Base-by-base conservation (phyloP, 2,113 vertebrate species). In the Nerophis lumbriciformis region DNA sequence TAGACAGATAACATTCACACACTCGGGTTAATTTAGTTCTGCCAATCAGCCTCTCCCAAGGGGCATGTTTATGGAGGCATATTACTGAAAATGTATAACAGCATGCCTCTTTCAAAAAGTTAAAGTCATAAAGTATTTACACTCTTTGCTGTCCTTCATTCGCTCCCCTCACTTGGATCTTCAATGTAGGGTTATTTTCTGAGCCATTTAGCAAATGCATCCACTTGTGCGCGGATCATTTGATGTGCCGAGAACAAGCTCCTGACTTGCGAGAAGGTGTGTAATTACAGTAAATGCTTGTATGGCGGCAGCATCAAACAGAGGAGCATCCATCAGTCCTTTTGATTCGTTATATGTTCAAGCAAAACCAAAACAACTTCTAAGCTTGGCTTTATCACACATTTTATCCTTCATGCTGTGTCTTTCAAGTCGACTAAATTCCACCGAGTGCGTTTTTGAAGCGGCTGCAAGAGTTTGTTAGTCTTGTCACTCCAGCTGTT, bases 211-310 rank as follows among this genome's bases (percentile, higher is more conserved):
- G 59, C 74, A 72, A 42, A 15, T 3, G 65, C 69, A 19, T 76
- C 75, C 60, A 76, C 66, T 59, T 69, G 56, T 67, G 67, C 47
- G 54, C 68, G 83, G 79, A 83, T 81, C 82, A 81, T 87, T 89
- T 86, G 83, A 74, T 62, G 53, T 71, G 58, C 61, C 6, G 54
- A 48, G 81, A 71, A 69, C 78, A 71, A 70, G 74, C 75, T 81
- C 65, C 67, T 37, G 80, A 68, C 75, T 81, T 69, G 69, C 71
- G 36, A 76, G 84, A 83, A 86, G 84, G 85, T 88, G 85, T 86
- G 73, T 87, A 78, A 85, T 85, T 81, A 83, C 67, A 55, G 73
- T 73, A 42, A 60, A 59, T 74, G 63, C 50, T 69, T 76, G 69
- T 80, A 73, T 68, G 69, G 54, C 61, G 69, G 64, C 66, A 59